Percentiles rank a stretch among this genome's conserved stretches.
These are phyloP conservation scores for Halictus ligatus DNA, from an alignment of 2,888 invertebrate genomes.

Conservation along the genomic window DNA sequence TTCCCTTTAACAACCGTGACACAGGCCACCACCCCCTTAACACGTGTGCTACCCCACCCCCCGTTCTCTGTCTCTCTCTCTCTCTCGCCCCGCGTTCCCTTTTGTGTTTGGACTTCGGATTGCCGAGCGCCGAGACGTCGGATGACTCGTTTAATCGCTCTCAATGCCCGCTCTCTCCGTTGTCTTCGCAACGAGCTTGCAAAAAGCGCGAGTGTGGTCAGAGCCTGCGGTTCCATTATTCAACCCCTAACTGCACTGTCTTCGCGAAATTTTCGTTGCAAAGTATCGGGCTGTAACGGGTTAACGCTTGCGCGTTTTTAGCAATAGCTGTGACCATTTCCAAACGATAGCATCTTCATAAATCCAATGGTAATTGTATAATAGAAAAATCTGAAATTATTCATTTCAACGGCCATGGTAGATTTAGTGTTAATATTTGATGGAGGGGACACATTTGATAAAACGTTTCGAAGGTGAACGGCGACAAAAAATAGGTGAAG, in stretches of 20 bases:
- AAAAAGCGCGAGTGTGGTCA: neutral
- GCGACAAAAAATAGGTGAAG: too few relatives aligned
- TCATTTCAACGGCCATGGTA: too few relatives aligned
- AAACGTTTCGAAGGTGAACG: too few relatives aligned
- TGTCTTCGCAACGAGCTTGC: neutral
- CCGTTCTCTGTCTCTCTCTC: constrained; percentile 8
- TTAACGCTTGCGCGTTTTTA: too few relatives aligned
- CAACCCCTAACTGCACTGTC: neutral
- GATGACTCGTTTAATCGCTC: constrained; percentile 52
- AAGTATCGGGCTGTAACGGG: neutral
- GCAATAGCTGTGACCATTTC: too few relatives aligned
- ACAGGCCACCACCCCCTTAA: neutral
- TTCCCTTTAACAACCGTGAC: constrained; percentile 67
- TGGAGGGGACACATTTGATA: too few relatives aligned
- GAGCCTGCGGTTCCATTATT: neutral
- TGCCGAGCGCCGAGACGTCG: constrained; percentile 28
- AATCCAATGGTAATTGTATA: too few relatives aligned
- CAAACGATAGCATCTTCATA: too few relatives aligned
- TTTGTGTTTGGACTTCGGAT: constrained; percentile 56
- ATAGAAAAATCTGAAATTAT: too few relatives aligned
- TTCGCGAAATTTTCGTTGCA: neutral
- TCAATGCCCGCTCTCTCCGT: neutral
- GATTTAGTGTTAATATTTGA: too few relatives aligned
- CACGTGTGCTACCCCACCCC: constrained; percentile 47
- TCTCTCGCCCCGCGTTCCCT: constrained; percentile 26